A percentile compares a stretch with the other conserved stretches of the same genome.
Conservation (phyloP, 2,113 vertebrate genomes). For the Phrynosoma blainvillii region DNA sequence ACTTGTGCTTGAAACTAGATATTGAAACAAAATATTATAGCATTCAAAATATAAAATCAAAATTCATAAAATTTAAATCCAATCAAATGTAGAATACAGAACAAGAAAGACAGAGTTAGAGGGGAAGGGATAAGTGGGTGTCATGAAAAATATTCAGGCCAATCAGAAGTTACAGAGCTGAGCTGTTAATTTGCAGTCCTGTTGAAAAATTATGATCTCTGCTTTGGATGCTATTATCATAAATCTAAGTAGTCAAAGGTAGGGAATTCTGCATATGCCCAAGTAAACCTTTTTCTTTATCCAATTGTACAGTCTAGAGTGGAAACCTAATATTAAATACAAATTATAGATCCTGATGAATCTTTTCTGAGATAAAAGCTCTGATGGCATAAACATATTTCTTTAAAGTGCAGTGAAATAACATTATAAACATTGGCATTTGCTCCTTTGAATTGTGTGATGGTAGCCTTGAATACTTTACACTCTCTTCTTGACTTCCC, state of each 20-base stretch:
- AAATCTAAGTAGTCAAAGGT: background rate
- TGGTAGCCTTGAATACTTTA: background rate
- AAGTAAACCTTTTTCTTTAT: background rate
- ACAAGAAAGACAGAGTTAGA: too few species aligned
- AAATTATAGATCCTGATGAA: background rate
- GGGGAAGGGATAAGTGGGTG: too few species aligned
- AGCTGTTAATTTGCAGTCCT: background rate
- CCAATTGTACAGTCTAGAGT: background rate
- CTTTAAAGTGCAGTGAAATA: background rate
- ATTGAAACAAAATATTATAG: background rate
- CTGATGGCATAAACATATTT: background rate
- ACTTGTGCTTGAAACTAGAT: background rate
- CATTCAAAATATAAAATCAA: background rate
- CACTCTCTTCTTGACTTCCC: background rate
- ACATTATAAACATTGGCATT: too few species aligned
- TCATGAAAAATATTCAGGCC: background rate
- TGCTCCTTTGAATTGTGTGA: background rate
- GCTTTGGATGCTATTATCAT: background rate
- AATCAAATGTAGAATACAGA: background rate
- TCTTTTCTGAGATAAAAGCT: background rate
- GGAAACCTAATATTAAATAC: background rate
- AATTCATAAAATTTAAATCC: background rate
- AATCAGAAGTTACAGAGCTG: background rate
- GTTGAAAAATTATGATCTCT: background rate
- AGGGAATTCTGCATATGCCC: background rate